These are phyloP conservation scores for Troides aeacus DNA, from an alignment of 2,888 invertebrate species.

Conservation along the genomic window DNA sequence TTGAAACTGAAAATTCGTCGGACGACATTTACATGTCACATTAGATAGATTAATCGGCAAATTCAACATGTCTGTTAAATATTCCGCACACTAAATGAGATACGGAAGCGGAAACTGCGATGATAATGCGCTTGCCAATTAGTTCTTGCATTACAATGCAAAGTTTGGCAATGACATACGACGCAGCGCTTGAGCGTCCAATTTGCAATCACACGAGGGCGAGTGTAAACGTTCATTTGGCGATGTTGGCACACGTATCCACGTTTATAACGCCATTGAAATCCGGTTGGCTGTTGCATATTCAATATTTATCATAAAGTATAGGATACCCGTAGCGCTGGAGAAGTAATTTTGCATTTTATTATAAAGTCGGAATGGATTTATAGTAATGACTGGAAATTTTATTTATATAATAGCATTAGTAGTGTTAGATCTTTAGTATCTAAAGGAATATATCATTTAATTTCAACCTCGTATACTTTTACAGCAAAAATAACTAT, in stretches of 20 bases:
- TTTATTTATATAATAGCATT: not conserved
- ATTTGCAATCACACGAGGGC: slow-evolving; percentile 44
- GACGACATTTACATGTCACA: too few relatives aligned
- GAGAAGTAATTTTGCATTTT: slow-evolving; percentile 7
- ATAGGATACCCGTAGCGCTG: not conserved
- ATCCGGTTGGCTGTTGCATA: slow-evolving; percentile 11
- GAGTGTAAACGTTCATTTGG: slow-evolving; percentile 40
- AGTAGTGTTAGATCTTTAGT: too few relatives aligned
- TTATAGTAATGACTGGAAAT: not conserved
- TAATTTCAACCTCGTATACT: too few relatives aligned
- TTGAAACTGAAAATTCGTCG: too few relatives aligned
- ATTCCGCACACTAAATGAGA: slow-evolving; percentile 2
- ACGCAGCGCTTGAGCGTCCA: slow-evolving; percentile 34
- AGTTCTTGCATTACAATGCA: slow-evolving; percentile 31
- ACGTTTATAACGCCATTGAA: slow-evolving; percentile 17
- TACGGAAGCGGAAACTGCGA: slow-evolving; percentile 2
- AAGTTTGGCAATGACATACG: slow-evolving; percentile 38
- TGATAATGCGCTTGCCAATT: slow-evolving; percentile 17
- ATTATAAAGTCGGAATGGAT: not conserved
- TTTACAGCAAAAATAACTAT: too few relatives aligned
- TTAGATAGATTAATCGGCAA: too few relatives aligned
- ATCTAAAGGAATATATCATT: too few relatives aligned
- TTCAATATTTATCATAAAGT: slow-evolving; percentile 10
- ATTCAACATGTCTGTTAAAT: not conserved
- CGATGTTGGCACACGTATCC: slow-evolving; percentile 13